Evolutionary conservation across 1,140 invertebrate species (phyloP).

Genomic region (Ostrea denselamellosa): DNA sequence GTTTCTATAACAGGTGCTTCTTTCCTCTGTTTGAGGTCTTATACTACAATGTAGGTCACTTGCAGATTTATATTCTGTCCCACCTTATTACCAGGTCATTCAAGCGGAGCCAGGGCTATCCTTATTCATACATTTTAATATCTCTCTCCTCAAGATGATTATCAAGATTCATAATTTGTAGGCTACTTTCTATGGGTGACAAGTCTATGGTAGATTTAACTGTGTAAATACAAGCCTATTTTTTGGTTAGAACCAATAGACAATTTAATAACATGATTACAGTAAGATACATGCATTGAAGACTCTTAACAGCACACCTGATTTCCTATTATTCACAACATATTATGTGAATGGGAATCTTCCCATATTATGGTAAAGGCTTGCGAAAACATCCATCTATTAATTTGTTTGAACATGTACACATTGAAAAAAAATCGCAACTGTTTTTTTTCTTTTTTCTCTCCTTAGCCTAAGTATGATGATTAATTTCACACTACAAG

Average conservation of each 20-base stretch:
- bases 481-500: too few relatives aligned
- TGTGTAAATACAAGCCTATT: conserved; percentile 18
- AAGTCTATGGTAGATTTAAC: conserved; percentile 33
- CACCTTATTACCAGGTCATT: conserved; percentile 13
- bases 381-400: neutral
- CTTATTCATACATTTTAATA: conserved; percentile 32
- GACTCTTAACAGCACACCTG: neutral
- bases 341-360: conserved; percentile 4
- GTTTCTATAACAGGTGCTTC: neutral
- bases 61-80: conserved; percentile 21
- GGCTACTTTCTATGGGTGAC: neutral
- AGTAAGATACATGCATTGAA: neutral
- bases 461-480: too few relatives aligned
- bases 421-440: neutral
- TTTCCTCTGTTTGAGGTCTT: neutral
- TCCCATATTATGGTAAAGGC: neutral
- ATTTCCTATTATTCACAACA: neutral
- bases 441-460: too few relatives aligned
- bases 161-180: conserved; percentile 15
- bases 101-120: conserved; percentile 10
- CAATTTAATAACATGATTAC: conserved; percentile 28
- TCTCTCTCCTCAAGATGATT: conserved; percentile 27
- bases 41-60: conserved; percentile 30
- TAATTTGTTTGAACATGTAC: neutral
- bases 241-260: neutral